phyloP scores from a whole-genome alignment of 2,113 vertebrate species.

The Tonatia bakeri region DNA sequence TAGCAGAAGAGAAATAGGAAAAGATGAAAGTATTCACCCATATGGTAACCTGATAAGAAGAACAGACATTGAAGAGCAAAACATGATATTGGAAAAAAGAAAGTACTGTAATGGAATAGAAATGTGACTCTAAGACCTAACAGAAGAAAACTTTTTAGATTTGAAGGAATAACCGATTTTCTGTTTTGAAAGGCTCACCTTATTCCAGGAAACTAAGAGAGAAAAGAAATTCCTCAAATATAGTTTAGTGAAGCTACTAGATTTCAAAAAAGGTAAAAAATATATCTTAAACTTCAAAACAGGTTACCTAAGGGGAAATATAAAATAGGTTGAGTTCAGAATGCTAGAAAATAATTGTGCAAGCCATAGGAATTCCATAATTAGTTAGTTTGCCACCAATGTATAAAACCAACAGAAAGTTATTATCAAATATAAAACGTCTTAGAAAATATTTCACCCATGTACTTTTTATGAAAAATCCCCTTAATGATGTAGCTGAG shows the following conservation, averaged over 20 bases:
- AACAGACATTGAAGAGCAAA: neutral
- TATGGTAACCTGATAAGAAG: neutral
- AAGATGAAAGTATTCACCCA: neutral
- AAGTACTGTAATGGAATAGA: neutral
- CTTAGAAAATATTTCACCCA: neutral
- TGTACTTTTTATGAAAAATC: neutral
- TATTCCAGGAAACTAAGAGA: neutral
- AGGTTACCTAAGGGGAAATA: neutral
- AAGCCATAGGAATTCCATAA: neutral
- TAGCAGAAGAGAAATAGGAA: neutral
- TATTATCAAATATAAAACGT: neutral
- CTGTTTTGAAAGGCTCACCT: neutral
- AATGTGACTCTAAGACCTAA: neutral
- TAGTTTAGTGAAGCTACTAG: neutral
- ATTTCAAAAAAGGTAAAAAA: neutral
- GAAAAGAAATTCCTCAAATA: neutral
- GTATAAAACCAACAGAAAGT: constrained; percentile 23
- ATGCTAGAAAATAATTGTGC: neutral
- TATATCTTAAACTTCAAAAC: neutral
- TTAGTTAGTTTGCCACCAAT: neutral
- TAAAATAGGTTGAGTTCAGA: neutral
- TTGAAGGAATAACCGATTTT: neutral
- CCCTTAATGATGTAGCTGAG: neutral
- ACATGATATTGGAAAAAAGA: neutral
- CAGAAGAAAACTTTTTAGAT: constrained; percentile 20